phyloP scores from a whole-genome alignment of 37 sponge, comb jelly and placozoan genomes.

The Ephydatia muelleri region DNA sequence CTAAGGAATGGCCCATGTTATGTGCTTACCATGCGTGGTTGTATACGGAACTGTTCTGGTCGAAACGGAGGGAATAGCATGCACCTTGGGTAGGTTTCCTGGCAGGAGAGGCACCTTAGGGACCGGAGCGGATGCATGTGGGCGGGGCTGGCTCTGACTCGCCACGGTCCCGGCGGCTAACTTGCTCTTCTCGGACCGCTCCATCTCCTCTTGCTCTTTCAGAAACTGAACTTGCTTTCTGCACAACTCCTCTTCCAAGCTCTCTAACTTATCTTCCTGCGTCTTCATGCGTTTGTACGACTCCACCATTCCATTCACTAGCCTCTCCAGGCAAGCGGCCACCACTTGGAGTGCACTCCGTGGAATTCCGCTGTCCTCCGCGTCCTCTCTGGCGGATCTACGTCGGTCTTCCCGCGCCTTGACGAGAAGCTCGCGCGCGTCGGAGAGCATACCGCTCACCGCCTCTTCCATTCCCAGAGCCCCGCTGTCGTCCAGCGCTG shows the following conservation, averaged over 20 bases:
- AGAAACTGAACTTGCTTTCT: slow-evolving; percentile 19
- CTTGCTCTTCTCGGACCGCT: background rate
- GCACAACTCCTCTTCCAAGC: slow-evolving; percentile 10
- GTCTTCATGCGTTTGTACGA: slow-evolving; percentile 1
- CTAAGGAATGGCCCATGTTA: no score
- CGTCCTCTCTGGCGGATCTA: background rate
- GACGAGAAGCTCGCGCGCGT: background rate
- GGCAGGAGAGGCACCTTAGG: background rate
- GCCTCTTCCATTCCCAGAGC: background rate
- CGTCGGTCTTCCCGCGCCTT: background rate
- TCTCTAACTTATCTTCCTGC: slow-evolving; percentile 7
- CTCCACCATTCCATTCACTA: background rate
- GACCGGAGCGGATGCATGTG: background rate
- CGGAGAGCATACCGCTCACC: background rate
- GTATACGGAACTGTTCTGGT: background rate
- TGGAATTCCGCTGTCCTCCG: background rate
- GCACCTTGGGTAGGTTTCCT: no score
- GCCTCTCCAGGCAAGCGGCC: background rate
- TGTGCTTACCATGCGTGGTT: background rate
- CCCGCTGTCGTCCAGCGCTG: background rate
- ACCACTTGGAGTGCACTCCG: slow-evolving; percentile 8
- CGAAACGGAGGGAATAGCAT: background rate
- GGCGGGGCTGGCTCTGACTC: background rate
- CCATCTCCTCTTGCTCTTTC: slow-evolving; percentile 15
- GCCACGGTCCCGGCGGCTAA: background rate